Conservation (phyloP, 2,113 vertebrate species). For the Heterotis niloticus region DNA sequence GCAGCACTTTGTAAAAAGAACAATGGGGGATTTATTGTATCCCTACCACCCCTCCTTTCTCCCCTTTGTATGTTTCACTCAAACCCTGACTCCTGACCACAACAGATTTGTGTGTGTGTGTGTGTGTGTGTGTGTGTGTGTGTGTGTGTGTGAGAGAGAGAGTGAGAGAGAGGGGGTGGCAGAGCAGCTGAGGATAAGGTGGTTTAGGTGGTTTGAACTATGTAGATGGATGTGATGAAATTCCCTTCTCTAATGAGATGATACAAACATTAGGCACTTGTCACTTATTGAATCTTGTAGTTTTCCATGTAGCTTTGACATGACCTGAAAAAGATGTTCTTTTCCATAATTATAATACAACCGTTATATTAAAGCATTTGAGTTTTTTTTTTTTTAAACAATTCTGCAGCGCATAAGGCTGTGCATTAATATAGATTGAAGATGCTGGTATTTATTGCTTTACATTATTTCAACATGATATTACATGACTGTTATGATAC, state of each 20-base stretch:
- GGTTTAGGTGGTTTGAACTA: not conserved
- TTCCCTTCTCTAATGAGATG: not conserved
- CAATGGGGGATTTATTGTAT: constrained; percentile 16
- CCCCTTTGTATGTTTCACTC: constrained; percentile 23
- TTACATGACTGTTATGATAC: no score
- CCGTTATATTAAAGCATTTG: no score
- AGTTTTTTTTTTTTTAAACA: no score
- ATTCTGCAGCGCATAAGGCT: no score
- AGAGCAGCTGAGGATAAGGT: not conserved
- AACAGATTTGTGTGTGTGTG: constrained; percentile 1
- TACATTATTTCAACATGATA: no score
- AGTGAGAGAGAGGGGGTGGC: no score
- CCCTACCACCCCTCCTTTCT: not conserved
- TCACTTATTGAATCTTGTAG: no score
- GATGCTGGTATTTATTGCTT: no score
- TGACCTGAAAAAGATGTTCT: no score
- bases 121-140: not conserved
- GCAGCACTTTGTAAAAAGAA: constrained; percentile 28
- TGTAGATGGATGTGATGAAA: not conserved
- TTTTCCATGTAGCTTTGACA: no score
- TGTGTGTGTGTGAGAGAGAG: not conserved
- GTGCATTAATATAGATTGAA: no score
- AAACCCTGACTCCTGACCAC: constrained; percentile 8
- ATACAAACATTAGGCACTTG: not conserved
- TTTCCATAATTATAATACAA: no score